phyloP scores from a whole-genome alignment of 2,113 vertebrate genomes.

The Actinemys pallida region DNA sequence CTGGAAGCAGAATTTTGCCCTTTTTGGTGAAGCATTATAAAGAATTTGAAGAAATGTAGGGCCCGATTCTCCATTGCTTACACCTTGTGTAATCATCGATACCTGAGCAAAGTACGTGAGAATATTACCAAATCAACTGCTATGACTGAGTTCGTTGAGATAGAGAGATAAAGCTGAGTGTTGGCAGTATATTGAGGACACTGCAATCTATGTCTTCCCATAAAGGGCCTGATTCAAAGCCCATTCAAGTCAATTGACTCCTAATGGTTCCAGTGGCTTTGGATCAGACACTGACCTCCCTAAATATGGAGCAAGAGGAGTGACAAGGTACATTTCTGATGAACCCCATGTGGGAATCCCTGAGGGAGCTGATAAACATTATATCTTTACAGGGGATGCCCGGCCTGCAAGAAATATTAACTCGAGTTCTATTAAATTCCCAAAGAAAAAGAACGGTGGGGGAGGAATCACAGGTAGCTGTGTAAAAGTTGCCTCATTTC shows the following conservation, averaged over 20 bases:
- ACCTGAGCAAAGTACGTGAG: constrained; percentile 39
- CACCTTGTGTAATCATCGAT: not conserved
- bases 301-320: not conserved
- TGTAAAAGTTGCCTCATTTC: constrained; percentile 2
- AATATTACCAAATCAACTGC: constrained; percentile 30
- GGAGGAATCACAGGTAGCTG: not conserved
- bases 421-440: not conserved
- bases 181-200: not conserved
- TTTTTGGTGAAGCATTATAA: constrained; percentile 19
- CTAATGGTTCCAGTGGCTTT: not conserved
- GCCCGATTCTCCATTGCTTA: constrained; percentile 17
- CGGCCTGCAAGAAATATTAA: not conserved
- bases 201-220: constrained; percentile 23
- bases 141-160: not conserved
- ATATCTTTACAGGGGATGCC: not conserved
- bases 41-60: constrained; percentile 19
- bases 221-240: constrained; percentile 28
- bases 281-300: not conserved
- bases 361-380: not conserved
- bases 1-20: not conserved
- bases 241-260: not conserved
- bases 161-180: constrained; percentile 4
- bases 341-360: not conserved
- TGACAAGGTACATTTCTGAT: not conserved
- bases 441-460: not conserved